Evolutionary conservation across 2,113 vertebrate genomes (phyloP), one percentile per base, ranked within the genome.

Genomic region (Rhinopomastus cyanomelas): DNA sequence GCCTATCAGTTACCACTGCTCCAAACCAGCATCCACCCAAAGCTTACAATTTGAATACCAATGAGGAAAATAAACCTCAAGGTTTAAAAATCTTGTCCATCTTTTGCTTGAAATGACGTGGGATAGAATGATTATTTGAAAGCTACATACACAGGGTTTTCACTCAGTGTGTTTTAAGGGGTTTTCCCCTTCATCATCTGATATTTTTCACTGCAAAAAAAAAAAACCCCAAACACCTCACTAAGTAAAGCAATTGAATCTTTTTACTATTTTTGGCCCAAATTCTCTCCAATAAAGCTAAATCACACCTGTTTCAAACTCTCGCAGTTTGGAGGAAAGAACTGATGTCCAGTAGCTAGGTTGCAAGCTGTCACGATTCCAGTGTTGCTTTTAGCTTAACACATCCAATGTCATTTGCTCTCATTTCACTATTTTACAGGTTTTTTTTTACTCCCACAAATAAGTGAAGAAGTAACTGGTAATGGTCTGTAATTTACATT

Each of bases 351-450:
- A 67, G 44, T 66, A 85, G 59, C 39, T 61, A 61, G 25, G 30
- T 8, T 89, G 27, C n/a, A 89, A 69, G 27, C 42, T 73, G 46
- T 37, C 75, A 82, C 42, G 36, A 89, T 85, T 89, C 42, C 64
- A 82, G 17, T 10, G 80, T 32, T 80, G 60, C 49, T 62, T 82
- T 68, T 49, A 87, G 46, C 30, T 69, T 20, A 83, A 61, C 36
- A 73, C 8, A 82, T 27, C 9, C 23, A 61, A 5, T 46, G 11
- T 19, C 67, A 23, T 68, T 37, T 76, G 36, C 8, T 48, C 56
- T 85, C 39, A 77, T 87, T 77, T 74, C n/a, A 62, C 18, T 66
- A 68, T 77, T 73, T 87, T 85, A 57, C 82, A 90, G 74, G n/a
- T n/a, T 88, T 81, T 64, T 77, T 71, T 11, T 20, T 93, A 62